A percentile compares a stretch with the other conserved stretches of the same genome.
Evolutionary conservation across 1,140 invertebrate species (phyloP).

Genomic region (Carposina sasakii): DNA sequence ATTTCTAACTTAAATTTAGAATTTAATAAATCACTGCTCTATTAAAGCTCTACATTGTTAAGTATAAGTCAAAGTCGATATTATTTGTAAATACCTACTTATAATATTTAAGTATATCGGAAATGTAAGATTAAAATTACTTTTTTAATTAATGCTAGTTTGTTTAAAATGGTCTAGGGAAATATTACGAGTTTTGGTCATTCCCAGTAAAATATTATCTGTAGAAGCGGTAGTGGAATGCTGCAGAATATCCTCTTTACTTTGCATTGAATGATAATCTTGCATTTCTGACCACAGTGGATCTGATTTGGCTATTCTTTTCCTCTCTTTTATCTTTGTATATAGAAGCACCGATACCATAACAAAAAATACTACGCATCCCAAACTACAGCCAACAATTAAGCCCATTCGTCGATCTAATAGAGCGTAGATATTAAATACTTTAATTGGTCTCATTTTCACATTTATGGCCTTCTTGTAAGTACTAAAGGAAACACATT

Average conservation of each 20-base stretch:
- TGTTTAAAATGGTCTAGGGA: constrained; percentile 43
- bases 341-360: constrained; percentile 64
- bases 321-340: constrained; percentile 65
- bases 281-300: constrained; percentile 66
- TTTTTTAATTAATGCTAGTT: too few relatives aligned
- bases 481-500: constrained; percentile 59
- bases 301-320: constrained; percentile 63
- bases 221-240: constrained; percentile 60
- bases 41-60: too few relatives aligned
- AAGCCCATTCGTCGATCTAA: constrained; percentile 59
- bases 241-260: constrained; percentile 64
- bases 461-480: constrained; percentile 36
- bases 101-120: too few relatives aligned
- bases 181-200: constrained; percentile 53
- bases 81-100: too few relatives aligned
- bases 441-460: constrained; percentile 46
- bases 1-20: too few relatives aligned
- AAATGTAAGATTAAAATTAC: too few relatives aligned
- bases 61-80: constrained; percentile 21
- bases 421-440: constrained; percentile 47
- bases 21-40: too few relatives aligned
- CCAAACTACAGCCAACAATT: constrained; percentile 61
- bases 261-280: constrained; percentile 63
- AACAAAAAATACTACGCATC: constrained; percentile 62
- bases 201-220: constrained; percentile 64